phyloP scores from a whole-genome alignment of 2,888 invertebrate genomes.

The Serripes groenlandicus region DNA sequence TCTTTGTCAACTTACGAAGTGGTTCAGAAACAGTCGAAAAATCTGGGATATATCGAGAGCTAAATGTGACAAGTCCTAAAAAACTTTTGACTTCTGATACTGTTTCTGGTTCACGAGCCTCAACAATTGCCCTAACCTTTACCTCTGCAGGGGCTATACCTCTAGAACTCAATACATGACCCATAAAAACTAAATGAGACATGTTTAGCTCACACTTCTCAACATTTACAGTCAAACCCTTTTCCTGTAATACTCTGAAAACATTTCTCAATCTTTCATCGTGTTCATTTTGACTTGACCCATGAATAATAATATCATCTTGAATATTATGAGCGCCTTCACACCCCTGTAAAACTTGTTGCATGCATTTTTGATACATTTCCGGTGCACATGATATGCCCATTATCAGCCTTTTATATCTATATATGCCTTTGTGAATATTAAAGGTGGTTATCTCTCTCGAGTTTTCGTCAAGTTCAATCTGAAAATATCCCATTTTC shows the following conservation, averaged over 20 bases:
- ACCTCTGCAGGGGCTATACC: neutral
- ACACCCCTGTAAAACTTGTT: slow-evolving; percentile 39
- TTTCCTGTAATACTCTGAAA: neutral
- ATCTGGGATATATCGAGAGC: neutral
- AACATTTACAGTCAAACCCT: slow-evolving; percentile 13
- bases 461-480: slow-evolving; percentile 63
- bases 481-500: slow-evolving; percentile 66
- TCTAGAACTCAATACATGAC: neutral
- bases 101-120: neutral
- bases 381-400: slow-evolving; percentile 48
- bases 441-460: slow-evolving; percentile 70
- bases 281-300: slow-evolving; percentile 48
- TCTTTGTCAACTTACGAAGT: slow-evolving; percentile 16
- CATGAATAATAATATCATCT: slow-evolving; percentile 67
- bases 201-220: neutral
- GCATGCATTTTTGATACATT: slow-evolving; percentile 47
- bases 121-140: neutral
- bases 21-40: neutral
- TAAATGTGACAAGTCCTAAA: neutral
- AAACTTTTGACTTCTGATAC: neutral
- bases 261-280: neutral
- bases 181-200: neutral
- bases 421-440: slow-evolving; percentile 60
- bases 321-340: slow-evolving; percentile 55
- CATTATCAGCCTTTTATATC: slow-evolving; percentile 67